Evolutionary conservation across 2,888 invertebrate species (phyloP), one percentile per base, ranked within the genome.

Genomic region (Perithous albicinctus): DNA sequence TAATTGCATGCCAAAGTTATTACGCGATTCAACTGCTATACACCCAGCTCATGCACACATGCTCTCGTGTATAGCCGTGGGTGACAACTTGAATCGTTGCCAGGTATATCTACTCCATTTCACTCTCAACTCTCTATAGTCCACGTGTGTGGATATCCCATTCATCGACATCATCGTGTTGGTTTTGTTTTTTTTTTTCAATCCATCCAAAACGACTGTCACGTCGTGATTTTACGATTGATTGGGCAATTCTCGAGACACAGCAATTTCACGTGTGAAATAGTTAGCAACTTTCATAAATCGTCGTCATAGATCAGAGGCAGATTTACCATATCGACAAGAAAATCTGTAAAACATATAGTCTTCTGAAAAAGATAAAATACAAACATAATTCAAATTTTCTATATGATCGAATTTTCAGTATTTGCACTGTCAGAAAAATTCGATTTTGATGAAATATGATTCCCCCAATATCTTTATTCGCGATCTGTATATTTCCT

Each of bases 1-100:
- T 86, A 86, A 87, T 87, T 85, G 86, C 86, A 73, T 79, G 83
- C 75, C 80, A 54, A 82, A 87, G 82, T 85, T 84, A 85, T 86
- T 26, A 12, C 85, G 78, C 64, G 72, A 82, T 81, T 82, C 81
- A 78, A 69, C 67, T 63, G 78, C 72, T 74, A 73, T 77, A 75
- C 75, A 78, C 73, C 73, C 56, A 73, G 51, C 54, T 73, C 51
- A 56, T 41, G 32, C 41, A 15, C 54, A 32, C 43, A 32, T 23
- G n/a, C 61, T 29, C 41, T 23, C 38, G 26, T n/a, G 35, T 51
- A 43, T 43, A 54, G 32, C 64, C 63, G 32, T 51, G 78, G 77
- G 64, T 74, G 61, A 78, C 74, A 67, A 64, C 63, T 41, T 20
- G 74, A 46, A 73, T 67, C 38, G 76, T 67, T 41, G 32, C 64